These are phyloP conservation scores for Chrysaora quinquecirrha DNA, from an alignment of 30 jellyfish, hydroid and myxozoan genomes.

Conservation along the genomic window DNA sequence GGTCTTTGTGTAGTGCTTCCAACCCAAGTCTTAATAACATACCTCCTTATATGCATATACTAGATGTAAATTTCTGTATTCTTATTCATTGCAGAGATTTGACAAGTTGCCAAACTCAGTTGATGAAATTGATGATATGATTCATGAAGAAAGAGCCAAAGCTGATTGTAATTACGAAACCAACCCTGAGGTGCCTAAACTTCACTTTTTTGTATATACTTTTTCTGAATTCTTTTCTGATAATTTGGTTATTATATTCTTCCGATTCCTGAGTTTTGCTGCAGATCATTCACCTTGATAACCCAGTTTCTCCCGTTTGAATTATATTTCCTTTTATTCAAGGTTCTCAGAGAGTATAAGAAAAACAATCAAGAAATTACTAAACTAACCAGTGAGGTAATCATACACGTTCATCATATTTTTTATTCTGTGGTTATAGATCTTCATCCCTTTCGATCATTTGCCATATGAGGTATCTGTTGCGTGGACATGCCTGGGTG, in stretches of 20 bases:
- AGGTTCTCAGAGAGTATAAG: constrained; percentile 80
- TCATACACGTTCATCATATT: no score
- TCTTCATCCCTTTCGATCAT: no score
- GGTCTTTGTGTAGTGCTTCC: no score
- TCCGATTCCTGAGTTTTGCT: no score
- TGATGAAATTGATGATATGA: constrained; percentile 92
- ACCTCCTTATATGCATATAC: no score
- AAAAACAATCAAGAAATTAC: constrained; percentile 65
- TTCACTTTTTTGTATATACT: neutral
- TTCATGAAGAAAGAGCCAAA: constrained; percentile 87
- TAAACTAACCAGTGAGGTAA: constrained; percentile 64
- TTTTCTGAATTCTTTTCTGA: neutral
- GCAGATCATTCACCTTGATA: no score
- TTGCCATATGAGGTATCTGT: no score
- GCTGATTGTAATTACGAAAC: constrained; percentile 85
- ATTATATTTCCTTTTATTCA: neutral
- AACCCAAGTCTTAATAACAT: no score
- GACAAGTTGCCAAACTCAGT: constrained; percentile 70
- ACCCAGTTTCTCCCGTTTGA: no score
- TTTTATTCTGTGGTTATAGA: no score
- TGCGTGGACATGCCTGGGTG: no score
- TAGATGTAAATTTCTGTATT: no score
- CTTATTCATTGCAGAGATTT: constrained; percentile 61
- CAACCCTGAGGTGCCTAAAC: constrained; percentile 60
- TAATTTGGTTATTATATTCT: neutral